Conservation (phyloP, 35 echinoderm and acorn worm species). For the Ophiothrix spiculata region DNA sequence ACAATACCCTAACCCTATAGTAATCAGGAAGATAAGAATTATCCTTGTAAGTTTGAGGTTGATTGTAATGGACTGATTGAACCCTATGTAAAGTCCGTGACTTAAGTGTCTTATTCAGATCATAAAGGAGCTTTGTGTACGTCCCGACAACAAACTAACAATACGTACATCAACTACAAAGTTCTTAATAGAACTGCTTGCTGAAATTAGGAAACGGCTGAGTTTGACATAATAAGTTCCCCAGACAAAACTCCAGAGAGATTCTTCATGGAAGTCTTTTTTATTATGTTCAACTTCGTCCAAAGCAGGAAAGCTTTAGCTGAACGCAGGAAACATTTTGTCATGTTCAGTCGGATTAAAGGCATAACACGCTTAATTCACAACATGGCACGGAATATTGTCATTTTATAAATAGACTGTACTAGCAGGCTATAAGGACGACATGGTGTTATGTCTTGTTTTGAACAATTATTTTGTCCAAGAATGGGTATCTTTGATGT, state of each 20-base stretch:
- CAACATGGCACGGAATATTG: neutral
- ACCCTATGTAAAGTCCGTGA: neutral
- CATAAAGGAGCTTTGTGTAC: neutral
- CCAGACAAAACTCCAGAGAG: no score
- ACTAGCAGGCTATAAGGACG: neutral
- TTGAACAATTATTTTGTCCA: neutral
- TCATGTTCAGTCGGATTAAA: neutral
- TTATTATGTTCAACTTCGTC: neutral
- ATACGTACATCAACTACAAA: neutral
- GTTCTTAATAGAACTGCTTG: neutral
- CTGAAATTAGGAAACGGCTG: neutral
- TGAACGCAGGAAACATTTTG: constrained; percentile 1
- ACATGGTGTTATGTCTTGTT: neutral
- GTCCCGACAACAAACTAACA: neutral
- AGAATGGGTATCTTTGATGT: neutral
- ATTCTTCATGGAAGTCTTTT: neutral
- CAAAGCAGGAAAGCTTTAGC: no score
- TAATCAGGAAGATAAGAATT: neutral
- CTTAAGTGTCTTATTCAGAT: neutral
- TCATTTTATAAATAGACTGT: neutral
- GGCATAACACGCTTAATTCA: neutral
- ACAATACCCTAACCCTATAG: neutral
- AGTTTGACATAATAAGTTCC: no score
- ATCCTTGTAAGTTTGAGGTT: neutral
- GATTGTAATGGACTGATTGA: neutral